Base-by-base conservation (phyloP, 2,888 invertebrate species). In the Aleiodes alternator region DNA sequence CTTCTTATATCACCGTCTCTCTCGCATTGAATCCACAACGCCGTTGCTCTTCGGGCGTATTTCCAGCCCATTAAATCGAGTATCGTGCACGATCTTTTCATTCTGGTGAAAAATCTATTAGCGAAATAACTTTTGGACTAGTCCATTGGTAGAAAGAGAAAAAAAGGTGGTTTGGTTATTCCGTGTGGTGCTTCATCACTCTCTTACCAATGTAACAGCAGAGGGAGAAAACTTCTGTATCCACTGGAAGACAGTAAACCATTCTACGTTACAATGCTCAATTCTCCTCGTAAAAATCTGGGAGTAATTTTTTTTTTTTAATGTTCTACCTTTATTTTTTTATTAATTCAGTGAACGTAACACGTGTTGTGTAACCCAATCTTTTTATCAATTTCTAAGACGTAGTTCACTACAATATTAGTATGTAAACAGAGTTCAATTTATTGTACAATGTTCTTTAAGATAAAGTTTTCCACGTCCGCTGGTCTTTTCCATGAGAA, bases 51-150 rank as follows among this genome's bases (percentile, higher is more conserved):
- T 81, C 77, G 77, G 74, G 59, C 72, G 79, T 69, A 81, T 82
- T 83, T 84, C 80, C 78, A 78, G 73, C 78, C 81, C 83, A 85
- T 85, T 84, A 80, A 82, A 79, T 78, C 64, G 71, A 70, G 76
- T 84, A 83, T 84, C 82, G 78, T 79, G 76, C 34, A 64, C 77
- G 79, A 84, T 84, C 81, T 84, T 84, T 83, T 83, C 82, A 81
- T 83, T 82, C 72, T 77, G 76, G 69, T 80, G 83, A 82, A 80
- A 84, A 82, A 83, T 82, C 81, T 83, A 84, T 84, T 84, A 82
- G 80, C 80, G 81, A 83, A 83, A 82, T 82, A 80, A 75, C 61
- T 61, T 38, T 43, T 16, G 61, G 43, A 43, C 43, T 43, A 61
- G 61, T 43, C 70, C 70, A 56, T 57, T 23, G 23, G 23, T 23